Conservation (phyloP, 2,113 vertebrate genomes). For the Mormyrus lacerda region DNA sequence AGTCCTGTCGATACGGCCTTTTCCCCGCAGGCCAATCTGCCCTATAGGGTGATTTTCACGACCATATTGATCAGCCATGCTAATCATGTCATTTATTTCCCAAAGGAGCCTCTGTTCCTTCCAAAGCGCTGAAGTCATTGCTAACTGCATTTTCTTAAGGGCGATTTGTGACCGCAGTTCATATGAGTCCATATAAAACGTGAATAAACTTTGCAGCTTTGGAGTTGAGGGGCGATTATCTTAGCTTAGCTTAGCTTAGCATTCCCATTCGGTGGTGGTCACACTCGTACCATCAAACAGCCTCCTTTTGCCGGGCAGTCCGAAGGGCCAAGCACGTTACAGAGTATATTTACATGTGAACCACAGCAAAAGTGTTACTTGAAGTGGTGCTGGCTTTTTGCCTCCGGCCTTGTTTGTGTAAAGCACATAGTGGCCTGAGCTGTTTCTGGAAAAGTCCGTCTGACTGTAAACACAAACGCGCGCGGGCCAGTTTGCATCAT, state of each 20-base stretch:
- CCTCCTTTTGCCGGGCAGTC: neutral
- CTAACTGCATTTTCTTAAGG: neutral
- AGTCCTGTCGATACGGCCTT: neutral
- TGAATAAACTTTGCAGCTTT: neutral
- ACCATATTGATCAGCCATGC: neutral
- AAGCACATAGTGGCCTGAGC: neutral
- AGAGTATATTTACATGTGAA: neutral
- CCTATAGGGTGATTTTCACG: neutral
- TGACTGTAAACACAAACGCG: neutral
- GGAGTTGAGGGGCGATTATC: neutral
- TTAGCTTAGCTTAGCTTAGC: neutral
- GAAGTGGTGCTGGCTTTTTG: neutral
- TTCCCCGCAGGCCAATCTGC: neutral
- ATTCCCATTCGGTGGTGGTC: neutral
- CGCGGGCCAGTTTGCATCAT: slow-evolving; percentile 12
- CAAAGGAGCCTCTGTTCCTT: neutral
- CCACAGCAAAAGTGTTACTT: neutral
- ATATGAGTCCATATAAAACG: neutral
- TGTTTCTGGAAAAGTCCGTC: neutral
- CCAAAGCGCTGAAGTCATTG: neutral
- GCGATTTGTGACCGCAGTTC: neutral
- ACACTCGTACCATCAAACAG: neutral
- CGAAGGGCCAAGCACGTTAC: neutral
- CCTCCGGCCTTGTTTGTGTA: neutral
- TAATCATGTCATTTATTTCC: slow-evolving; percentile 7